Conservation (phyloP, 2,113 vertebrate genomes). For the Leuciscus idus region DNA sequence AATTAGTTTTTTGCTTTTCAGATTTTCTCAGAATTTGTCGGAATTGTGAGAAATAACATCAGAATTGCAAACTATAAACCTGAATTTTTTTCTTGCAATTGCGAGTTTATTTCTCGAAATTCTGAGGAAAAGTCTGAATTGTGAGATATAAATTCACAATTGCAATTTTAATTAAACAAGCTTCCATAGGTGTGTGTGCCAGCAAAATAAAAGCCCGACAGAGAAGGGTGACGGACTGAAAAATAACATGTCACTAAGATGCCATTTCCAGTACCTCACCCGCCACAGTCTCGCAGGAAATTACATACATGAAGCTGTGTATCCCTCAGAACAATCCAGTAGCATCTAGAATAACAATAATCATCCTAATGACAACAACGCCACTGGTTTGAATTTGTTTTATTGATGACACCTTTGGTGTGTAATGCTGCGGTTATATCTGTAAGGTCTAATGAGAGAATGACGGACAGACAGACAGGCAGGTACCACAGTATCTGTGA, state of each 20-base stretch:
- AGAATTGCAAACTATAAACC: too few species aligned
- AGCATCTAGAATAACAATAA: slow-evolving; percentile 54
- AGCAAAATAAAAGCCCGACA: neutral
- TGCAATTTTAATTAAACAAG: too few species aligned
- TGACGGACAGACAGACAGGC: slow-evolving; percentile 59
- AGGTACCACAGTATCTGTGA: slow-evolving; percentile 44
- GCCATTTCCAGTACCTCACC: neutral
- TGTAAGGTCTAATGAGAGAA: slow-evolving; percentile 61
- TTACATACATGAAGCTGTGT: slow-evolving; percentile 19
- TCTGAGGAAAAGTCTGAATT: too few species aligned
- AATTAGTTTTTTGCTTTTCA: too few species aligned
- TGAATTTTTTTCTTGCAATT: too few species aligned
- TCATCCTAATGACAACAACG: slow-evolving; percentile 64
- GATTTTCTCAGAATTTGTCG: too few species aligned
- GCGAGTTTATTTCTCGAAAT: too few species aligned
- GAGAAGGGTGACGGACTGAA: slow-evolving; percentile 1
- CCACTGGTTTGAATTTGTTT: slow-evolving; percentile 58
- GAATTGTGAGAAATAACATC: too few species aligned
- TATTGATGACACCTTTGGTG: slow-evolving; percentile 76
- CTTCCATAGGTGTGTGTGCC: neutral
- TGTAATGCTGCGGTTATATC: slow-evolving; percentile 64
- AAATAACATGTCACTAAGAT: neutral
- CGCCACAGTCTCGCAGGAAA: neutral
- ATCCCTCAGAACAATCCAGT: slow-evolving; percentile 56
- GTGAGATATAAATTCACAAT: too few species aligned